phyloP scores from a whole-genome alignment of 2,888 invertebrate genomes.

The Aromia moschata region DNA sequence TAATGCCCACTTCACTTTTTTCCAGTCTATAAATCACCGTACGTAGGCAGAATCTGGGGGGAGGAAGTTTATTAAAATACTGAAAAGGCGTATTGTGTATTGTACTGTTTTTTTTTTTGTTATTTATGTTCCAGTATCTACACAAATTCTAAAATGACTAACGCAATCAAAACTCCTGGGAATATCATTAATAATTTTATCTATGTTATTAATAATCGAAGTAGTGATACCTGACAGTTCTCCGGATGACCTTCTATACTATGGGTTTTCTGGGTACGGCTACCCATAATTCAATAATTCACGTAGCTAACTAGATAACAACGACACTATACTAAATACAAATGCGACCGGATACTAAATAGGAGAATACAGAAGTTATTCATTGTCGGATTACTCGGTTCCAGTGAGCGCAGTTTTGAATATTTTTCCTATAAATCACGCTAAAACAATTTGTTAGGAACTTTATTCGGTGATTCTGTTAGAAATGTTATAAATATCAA shows the following conservation, averaged over 20 bases:
- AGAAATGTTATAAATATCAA: not conserved
- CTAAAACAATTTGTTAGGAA: not conserved
- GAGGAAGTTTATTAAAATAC: too few relatives aligned
- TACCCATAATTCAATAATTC: slow-evolving; percentile 4
- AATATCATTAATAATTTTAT: slow-evolving; percentile 1
- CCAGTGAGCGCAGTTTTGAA: not conserved
- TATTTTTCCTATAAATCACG: slow-evolving; percentile 8
- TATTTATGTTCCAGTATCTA: too few relatives aligned
- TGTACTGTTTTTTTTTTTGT: too few relatives aligned
- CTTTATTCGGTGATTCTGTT: not conserved
- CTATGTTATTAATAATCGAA: slow-evolving; percentile 47
- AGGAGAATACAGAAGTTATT: not conserved
- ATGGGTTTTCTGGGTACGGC: slow-evolving; percentile 4
- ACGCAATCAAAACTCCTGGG: not conserved
- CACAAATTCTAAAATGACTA: not conserved
- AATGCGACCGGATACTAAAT: too few relatives aligned
- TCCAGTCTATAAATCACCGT: too few relatives aligned
- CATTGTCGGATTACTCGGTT: slow-evolving; percentile 2
- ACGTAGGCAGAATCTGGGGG: too few relatives aligned
- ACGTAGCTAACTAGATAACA: not conserved
- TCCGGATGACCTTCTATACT: slow-evolving; percentile 31
- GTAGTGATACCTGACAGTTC: slow-evolving; percentile 43
- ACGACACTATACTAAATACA: not conserved
- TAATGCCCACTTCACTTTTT: too few relatives aligned
- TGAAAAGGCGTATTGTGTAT: too few relatives aligned